Percentiles rank a stretch among this genome's conserved stretches.
Evolutionary conservation across 1,140 invertebrate genomes (phyloP).

Genomic region (Arion vulgaris): DNA sequence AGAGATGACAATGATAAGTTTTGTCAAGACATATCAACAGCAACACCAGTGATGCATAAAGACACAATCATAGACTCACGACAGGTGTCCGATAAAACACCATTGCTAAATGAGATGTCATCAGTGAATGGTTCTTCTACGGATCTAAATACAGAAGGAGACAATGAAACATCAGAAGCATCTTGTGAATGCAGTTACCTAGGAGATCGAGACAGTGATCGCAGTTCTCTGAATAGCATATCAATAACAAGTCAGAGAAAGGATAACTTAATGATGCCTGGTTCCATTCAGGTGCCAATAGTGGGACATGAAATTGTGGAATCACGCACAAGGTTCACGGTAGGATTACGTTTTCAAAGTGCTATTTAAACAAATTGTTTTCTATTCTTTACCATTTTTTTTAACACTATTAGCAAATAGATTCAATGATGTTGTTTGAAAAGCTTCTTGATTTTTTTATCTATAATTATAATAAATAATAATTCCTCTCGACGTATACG

Average conservation of each 20-base stretch:
- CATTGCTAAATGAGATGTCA: neutral
- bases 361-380: constrained; percentile 3
- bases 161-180: neutral
- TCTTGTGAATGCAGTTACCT: neutral
- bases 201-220: neutral
- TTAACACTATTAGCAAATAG: no score
- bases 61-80: neutral
- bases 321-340: constrained; percentile 59
- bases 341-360: no score
- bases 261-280: constrained; percentile 38
- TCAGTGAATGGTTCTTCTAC: neutral
- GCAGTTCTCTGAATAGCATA: neutral
- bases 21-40: neutral
- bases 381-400: no score
- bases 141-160: neutral
- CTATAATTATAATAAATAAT: no score
- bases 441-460: no score
- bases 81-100: neutral
- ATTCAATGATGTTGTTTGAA: no score
- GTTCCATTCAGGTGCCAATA: constrained; percentile 53
- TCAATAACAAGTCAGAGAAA: neutral
- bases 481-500: no score
- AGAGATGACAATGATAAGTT: neutral
- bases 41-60: neutral
- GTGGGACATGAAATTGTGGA: constrained; percentile 59